Evolutionary conservation across 2,888 invertebrate genomes (phyloP).

Genomic region (Orchestes rusci): DNA sequence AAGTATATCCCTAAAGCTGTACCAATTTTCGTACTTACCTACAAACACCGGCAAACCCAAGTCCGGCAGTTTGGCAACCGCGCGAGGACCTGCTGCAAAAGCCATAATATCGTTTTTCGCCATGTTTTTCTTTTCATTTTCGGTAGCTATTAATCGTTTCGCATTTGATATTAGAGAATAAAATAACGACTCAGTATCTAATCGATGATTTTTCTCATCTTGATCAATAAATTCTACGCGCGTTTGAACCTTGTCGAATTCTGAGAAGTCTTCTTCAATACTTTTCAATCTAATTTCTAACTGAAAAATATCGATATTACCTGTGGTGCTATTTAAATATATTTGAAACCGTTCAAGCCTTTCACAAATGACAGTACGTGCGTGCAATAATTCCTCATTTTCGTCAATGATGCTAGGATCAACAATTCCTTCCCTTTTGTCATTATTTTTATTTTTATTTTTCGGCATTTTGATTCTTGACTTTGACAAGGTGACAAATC

Average conservation of each 20-base stretch:
- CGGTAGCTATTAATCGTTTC: not conserved
- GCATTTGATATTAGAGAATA: slow-evolving; percentile 3
- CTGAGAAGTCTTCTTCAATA: no score
- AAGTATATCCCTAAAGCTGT: slow-evolving; percentile 1
- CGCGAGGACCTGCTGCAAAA: no score
- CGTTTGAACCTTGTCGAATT: slow-evolving; percentile 5
- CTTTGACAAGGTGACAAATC: not conserved
- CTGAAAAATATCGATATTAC: not conserved
- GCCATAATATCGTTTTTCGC: not conserved
- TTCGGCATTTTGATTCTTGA: not conserved
- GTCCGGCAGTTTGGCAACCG: no score
- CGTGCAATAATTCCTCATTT: slow-evolving; percentile 1
- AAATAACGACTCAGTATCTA: slow-evolving; percentile 4
- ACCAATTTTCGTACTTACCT: slow-evolving; percentile 1
- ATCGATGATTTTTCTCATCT: slow-evolving; percentile 2
- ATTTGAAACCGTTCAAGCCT: slow-evolving; percentile 1
- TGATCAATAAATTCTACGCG: not conserved
- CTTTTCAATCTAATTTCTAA: not conserved
- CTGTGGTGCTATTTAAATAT: not conserved
- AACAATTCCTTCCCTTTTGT: not conserved
- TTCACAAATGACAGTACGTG: slow-evolving; percentile 1
- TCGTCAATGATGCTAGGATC: not conserved
- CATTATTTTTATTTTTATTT: not conserved
- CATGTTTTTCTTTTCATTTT: not conserved
- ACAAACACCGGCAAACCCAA: slow-evolving; percentile 1